Evolutionary conservation across 2,797 vertebrate species (phyloP), one percentile per base, ranked within the genome.

Genomic region (Sebastes matsubarae): DNA sequence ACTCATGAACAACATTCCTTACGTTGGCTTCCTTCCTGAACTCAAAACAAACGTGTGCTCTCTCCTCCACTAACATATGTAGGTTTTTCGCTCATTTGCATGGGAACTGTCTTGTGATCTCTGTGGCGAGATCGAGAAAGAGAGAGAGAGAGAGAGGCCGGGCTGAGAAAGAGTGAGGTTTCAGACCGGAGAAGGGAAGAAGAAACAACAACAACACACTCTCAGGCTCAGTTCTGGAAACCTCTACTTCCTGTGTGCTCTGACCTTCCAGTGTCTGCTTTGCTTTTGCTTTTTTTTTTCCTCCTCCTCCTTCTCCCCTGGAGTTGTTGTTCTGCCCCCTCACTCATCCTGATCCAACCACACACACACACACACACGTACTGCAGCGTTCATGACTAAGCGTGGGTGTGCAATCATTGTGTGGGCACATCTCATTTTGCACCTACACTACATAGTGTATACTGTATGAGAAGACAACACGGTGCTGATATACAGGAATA

Each of bases 231-330:
- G 65, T 61, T 94, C 79, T 88, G 72, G 72, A 92, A 90, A 84
- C 77, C 80, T 84, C 50, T 13, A 82, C 92, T 92, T 95, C 93
- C 94, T 93, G 89, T 88, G 58, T 4, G 6, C 78, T 69, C 67
- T 82, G 92, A 88, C 89, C 89, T 86, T 88, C 72, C 79, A 71
- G 68, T 77, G 84, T 89, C 84, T 87, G 63, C 61, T 75, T 72
- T 83, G 81, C 80, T 86, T 85, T 73, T 54, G 58, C 30, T 63
- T 55, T 34, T 36, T 42, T 4, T 38, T 38, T 2, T 24, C 24
- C 36, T 14, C 36, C 25, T 64, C 50, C 38, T 74, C 75, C 59
- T 83, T 79, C 65, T 67, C 75, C 86, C 75, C 80, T 70, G 60
- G 52, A 81, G 75, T 71, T 79, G 83, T 87, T 89, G 72, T 89